Evolutionary conservation across 2,888 invertebrate genomes (phyloP), one percentile per base, ranked within the genome.

Genomic region (Phengaris arion): DNA sequence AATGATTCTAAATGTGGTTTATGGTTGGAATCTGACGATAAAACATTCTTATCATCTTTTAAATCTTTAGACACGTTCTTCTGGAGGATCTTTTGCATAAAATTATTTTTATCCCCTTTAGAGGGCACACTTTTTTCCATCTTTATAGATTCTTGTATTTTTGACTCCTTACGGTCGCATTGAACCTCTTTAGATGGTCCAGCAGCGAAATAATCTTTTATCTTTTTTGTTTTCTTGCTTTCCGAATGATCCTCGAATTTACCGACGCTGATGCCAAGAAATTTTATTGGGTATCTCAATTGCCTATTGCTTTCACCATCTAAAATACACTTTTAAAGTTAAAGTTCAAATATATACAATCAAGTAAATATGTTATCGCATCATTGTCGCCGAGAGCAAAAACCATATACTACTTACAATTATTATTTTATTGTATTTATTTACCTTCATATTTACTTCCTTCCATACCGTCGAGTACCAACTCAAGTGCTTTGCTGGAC

Each of bases 201-300:
- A 78, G 86, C 92, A 80, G 89, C 89, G 82, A 96, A 96, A 87
- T 95, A 95, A 76, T 94, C 92, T 68, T 94, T 89, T 70, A 96
- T 94, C 76, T 93, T 94, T 80, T 89, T 94, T 8, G 91, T 94
- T 85, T 94, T 95, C 78, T 94, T 94, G 76, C 76, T 85, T 10
- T 94, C 92, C 74, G 89, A 79, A 74, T 88, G 87, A 73, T 95
- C 94, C 86, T 96, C 95, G 87, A 98, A 98, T 85, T 97, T 97
- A 0, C 96, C 95, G 13, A 96, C 96, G 83, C 96, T 96, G n/a
- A 98, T 93, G 0, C 97, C 96, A 22, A 98, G 88, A 86, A 95
- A 96, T 77, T 94, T 95, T 15, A 97, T 94, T 0, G 95, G 93
- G 80, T 95, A 86, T 84, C 87, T 90, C 70, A 93, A 81, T 80